Percentiles rank a stretch among this genome's conserved stretches.
phyloP scores from a whole-genome alignment of 2,797 vertebrate genomes.

The Hemitrygon akajei region DNA sequence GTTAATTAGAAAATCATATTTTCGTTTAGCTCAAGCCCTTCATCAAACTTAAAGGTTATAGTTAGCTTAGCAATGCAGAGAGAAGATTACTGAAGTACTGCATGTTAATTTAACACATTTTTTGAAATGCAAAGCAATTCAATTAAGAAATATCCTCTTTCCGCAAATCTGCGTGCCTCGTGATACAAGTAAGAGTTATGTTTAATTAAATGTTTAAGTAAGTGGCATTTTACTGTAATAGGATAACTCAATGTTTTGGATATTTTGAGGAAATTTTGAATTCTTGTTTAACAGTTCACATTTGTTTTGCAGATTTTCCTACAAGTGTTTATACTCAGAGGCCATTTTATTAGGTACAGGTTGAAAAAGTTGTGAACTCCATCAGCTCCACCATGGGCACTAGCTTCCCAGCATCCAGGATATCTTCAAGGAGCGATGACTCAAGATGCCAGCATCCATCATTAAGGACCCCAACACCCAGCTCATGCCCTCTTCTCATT shows the following conservation, averaged over 20 bases:
- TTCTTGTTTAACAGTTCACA: too few relatives aligned
- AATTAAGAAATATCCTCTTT: background rate
- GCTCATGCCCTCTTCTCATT: too few relatives aligned
- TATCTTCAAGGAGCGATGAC: too few relatives aligned
- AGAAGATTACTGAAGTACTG: background rate
- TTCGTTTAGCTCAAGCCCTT: background rate
- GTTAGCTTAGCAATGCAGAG: background rate
- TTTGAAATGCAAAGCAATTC: background rate
- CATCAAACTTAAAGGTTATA: background rate
- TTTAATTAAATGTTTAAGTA: background rate
- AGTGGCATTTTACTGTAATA: background rate
- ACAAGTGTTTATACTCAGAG: too few relatives aligned
- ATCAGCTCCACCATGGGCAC: too few relatives aligned
- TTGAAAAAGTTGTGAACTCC: too few relatives aligned
- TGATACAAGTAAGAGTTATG: background rate
- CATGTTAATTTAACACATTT: background rate
- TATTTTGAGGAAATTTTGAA: too few relatives aligned
- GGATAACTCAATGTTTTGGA: background rate
- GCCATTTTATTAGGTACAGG: too few relatives aligned
- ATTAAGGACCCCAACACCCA: too few relatives aligned
- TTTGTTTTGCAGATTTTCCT: too few relatives aligned
- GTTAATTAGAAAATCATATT: slow-evolving; percentile 28
- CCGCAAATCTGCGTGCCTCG: background rate
- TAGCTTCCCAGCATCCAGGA: too few relatives aligned
- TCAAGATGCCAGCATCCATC: too few relatives aligned